Base-by-base conservation (phyloP, 2,888 invertebrate species). In the Tigriopus californicus region DNA sequence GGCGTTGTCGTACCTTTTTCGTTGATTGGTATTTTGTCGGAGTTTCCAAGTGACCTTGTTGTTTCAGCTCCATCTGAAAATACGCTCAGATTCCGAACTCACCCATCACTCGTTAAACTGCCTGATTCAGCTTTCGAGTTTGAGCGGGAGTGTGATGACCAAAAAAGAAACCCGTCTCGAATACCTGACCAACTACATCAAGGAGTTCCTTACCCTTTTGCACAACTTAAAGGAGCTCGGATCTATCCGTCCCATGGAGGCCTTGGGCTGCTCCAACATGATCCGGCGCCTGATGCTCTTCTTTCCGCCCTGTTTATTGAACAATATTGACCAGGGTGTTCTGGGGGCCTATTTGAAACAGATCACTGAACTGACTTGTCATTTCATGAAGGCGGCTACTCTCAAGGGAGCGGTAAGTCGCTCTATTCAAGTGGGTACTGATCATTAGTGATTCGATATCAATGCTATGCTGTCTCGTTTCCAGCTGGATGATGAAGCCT, bases 61-160 rank as follows among this genome's bases (percentile, higher is more conserved):
- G 44, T 65, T 64, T 12, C 61, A 73, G 72, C 74, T 85, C 41
- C 88, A 89, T 70, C 80, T 82, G 77, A 84, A 85, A 73, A 82
- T 89, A 5, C 76, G 88, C 52, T 77, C 79, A 49, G 79, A 82
- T 67, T 80, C 82, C 22, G 80, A 82, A 49, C 74, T 89, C 65
- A 79, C 83, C 10, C 82, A 82, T 68, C 83, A 84, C 62, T 82
- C 86, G 1, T 72, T 90, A 61, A 83, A 79, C 58, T 89, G 90
- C 70, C 74, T 92, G 51, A 82, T 84, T 11, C 90, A 90, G 69
- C 72, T 91, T 61, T 80, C 82, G 0, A 80, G 81, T 15, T 69
- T 85, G 40, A 79, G 77, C 67, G 83, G 83, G 5, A 71, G 72
- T 2, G 70, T 81, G 6, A 70, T 80, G 61, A 66, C 67, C 33